Percentiles rank a stretch among this genome's conserved stretches.
Evolutionary conservation across 2,888 invertebrate species (phyloP).

Genomic region (Acanthoscelides obtectus): DNA sequence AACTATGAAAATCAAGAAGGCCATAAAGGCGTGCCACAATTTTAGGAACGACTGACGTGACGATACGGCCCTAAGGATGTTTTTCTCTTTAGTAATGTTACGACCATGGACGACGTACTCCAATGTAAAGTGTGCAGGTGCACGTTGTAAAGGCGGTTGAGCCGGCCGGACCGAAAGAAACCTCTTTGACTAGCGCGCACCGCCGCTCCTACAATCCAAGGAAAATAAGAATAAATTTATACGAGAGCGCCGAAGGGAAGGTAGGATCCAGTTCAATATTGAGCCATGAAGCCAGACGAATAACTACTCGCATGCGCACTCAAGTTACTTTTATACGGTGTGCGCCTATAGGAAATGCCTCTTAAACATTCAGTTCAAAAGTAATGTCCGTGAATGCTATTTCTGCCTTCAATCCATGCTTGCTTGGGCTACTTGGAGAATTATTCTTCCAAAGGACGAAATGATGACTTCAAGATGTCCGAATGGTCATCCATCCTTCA

Average conservation of each 20-base stretch:
- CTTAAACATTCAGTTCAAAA: too few species aligned
- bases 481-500: too few species aligned
- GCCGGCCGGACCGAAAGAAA: neutral
- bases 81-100: too few species aligned
- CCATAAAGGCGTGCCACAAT: too few species aligned
- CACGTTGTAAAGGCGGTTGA: neutral
- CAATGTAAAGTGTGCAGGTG: neutral
- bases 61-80: too few species aligned
- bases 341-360: neutral
- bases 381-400: too few species aligned
- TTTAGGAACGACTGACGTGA: too few species aligned
- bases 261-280: neutral
- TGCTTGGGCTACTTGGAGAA: too few species aligned
- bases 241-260: neutral
- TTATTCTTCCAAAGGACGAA: too few species aligned
- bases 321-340: neutral
- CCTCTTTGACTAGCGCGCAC: neutral
- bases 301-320: neutral
- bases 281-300: neutral
- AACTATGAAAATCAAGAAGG: too few species aligned
- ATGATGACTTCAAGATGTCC: too few species aligned
- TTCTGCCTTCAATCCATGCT: too few species aligned
- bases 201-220: neutral
- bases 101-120: neutral
- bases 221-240: neutral